These are phyloP conservation scores for Lasiommata megera DNA, from an alignment of 2,888 invertebrate species.

Conservation along the genomic window DNA sequence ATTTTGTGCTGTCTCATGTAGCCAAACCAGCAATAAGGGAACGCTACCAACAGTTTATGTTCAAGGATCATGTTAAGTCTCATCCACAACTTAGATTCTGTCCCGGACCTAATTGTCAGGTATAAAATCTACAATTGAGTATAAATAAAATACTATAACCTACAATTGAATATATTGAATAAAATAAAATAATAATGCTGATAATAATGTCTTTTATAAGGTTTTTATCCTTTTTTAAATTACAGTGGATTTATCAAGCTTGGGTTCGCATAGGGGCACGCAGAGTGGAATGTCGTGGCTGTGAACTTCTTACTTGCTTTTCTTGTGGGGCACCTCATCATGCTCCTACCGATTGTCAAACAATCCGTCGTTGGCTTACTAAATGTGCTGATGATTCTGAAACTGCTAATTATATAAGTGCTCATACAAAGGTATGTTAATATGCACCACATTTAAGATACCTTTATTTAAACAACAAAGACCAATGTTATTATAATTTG, in stretches of 20 bases:
- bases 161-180: too few relatives aligned
- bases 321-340: constrained; percentile 98
- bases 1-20: constrained; percentile 94
- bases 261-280: constrained; percentile 88
- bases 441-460: too few relatives aligned
- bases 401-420: constrained; percentile 99
- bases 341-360: constrained; percentile 97
- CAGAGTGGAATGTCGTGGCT: constrained; percentile 92
- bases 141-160: too few relatives aligned
- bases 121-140: constrained; percentile 40
- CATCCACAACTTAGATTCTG: constrained; percentile 96
- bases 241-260: constrained; percentile 89
- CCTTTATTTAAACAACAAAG: too few relatives aligned
- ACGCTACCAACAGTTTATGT: constrained; percentile 97
- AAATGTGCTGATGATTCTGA: constrained; percentile 99
- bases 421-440: constrained; percentile 92
- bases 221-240: background rate
- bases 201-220: too few relatives aligned
- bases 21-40: constrained; percentile 91
- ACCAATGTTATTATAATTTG: too few relatives aligned
- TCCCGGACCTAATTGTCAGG: constrained; percentile 97
- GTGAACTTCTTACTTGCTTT: constrained; percentile 96
- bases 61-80: constrained; percentile 97
- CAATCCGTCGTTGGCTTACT: constrained; percentile 98
- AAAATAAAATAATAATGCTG: too few relatives aligned